Evolutionary conservation across 1,140 invertebrate species (phyloP).

Genomic region (Episyrphus balteatus): DNA sequence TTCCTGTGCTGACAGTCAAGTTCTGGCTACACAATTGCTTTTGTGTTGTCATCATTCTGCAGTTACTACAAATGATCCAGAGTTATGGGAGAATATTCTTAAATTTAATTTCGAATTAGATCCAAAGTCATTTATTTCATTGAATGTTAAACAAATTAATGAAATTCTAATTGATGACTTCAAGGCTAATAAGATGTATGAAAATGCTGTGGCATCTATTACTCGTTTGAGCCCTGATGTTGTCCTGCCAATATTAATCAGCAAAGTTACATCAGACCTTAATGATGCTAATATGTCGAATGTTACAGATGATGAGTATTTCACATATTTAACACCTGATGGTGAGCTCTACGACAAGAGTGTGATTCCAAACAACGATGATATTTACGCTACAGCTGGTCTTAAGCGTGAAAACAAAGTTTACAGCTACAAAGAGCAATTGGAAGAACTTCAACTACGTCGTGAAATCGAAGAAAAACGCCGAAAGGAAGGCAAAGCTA

Average conservation of each 20-base stretch:
- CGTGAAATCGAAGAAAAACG: conserved; percentile 89
- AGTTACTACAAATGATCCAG: conserved; percentile 38
- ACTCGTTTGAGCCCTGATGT: conserved; percentile 49
- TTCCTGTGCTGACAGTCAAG: conserved; percentile 39
- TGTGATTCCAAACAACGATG: conserved; percentile 63
- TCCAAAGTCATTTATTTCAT: conserved; percentile 17
- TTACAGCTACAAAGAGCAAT: conserved; percentile 94
- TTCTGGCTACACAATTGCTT: conserved; percentile 49
- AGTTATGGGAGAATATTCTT: conserved; percentile 28
- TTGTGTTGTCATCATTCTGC: conserved; percentile 57
- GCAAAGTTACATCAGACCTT: conserved; percentile 46
- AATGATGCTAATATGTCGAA: conserved; percentile 54
- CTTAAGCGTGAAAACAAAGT: conserved; percentile 93
- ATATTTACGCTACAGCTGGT: conserved; percentile 52
- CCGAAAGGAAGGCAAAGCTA: conserved; percentile 69
- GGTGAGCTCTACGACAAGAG: conserved; percentile 86
- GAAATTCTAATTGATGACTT: conserved; percentile 21
- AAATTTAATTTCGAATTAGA: conserved; percentile 15
- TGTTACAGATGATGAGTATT: conserved; percentile 78
- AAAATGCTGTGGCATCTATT: conserved; percentile 56
- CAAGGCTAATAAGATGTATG: conserved; percentile 34
- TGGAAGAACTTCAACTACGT: conserved; percentile 84
- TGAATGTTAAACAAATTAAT: conserved; percentile 15
- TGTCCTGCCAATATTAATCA: conserved; percentile 48
- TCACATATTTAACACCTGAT: conserved; percentile 77